Evolutionary conservation across 2,888 invertebrate species (phyloP), one percentile per base, ranked within the genome.

Genomic region (Tachina fera): DNA sequence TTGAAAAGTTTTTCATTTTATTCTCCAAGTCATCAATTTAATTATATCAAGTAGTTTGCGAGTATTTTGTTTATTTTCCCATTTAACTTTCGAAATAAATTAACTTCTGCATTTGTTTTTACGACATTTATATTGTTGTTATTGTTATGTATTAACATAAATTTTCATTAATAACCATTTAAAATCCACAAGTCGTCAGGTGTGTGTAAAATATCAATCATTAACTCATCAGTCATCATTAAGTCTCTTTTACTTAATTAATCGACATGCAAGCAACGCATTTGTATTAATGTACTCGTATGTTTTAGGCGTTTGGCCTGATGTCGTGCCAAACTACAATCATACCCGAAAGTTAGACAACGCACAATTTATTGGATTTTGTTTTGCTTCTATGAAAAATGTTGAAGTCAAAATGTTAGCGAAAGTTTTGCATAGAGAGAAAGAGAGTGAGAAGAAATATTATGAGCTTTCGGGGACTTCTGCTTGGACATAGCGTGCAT

Each of bases 121-220:
- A 68, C 68, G 71, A 45, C 76, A 65, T 72, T 77, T 83, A 74
- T 74, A 79, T 79, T 72, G 72, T 56, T 83, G 60, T 67, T 78
- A 74, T 31, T n/a, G n/a, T n/a, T 31, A 31, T 31, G 31, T 31
- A 31, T 67, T 83, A 61, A 83, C 72, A 78, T 78, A 83, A 83
- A 83, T 83, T 78, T 74, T 68, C 78, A 63, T 74, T 83, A 74
- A 70, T 70, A 65, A 19, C 49, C 39, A 60, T 60, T 41, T 19
- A 22, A n/a, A 41, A 49, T 41, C 49, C 67, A 39, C 49, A 72
- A 22, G 43, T 51, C 10, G 5, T 19, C 45, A 45, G 19, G 47
- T 76, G 31, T 61, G 39, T 56, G 9, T 3, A 47, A 67, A 76
- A 39, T 58, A 31, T 45, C 16, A 31, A 56, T 56, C 16, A 16